Evolutionary conservation across 2,113 vertebrate species (phyloP).

Genomic region (Dromiciops gliroides): DNA sequence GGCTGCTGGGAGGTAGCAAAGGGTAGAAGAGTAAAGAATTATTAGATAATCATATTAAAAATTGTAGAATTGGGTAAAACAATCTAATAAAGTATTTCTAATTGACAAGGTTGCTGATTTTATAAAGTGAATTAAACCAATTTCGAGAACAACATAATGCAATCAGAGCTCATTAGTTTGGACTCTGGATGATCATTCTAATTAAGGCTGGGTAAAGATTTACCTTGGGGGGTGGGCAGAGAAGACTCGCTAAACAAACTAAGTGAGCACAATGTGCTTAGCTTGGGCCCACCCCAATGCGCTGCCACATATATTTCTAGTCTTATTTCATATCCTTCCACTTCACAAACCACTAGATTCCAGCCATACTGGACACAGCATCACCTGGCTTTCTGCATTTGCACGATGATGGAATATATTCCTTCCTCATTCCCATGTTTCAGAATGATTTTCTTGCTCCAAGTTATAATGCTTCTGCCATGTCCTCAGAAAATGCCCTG

Average conservation of each 20-base stretch:
- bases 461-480: not conserved
- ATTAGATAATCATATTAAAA: not conserved
- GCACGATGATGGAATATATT: not conserved
- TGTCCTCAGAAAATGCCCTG: not conserved
- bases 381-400: not conserved
- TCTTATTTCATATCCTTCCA: not conserved
- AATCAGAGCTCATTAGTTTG: slow-evolving; percentile 7
- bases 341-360: not conserved
- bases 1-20: not conserved
- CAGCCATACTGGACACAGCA: not conserved
- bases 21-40: not conserved
- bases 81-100: not conserved
- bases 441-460: not conserved
- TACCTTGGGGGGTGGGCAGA: too few species aligned
- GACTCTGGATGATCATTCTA: not conserved
- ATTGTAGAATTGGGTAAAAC: not conserved
- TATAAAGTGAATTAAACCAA: not conserved
- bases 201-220: not conserved
- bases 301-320: not conserved
- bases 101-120: not conserved
- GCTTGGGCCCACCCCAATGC: not conserved
- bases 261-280: not conserved
- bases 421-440: not conserved
- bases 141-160: not conserved
- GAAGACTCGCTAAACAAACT: not conserved